phyloP scores from a whole-genome alignment of 2,888 invertebrate species.

The Lasius platythorax region DNA sequence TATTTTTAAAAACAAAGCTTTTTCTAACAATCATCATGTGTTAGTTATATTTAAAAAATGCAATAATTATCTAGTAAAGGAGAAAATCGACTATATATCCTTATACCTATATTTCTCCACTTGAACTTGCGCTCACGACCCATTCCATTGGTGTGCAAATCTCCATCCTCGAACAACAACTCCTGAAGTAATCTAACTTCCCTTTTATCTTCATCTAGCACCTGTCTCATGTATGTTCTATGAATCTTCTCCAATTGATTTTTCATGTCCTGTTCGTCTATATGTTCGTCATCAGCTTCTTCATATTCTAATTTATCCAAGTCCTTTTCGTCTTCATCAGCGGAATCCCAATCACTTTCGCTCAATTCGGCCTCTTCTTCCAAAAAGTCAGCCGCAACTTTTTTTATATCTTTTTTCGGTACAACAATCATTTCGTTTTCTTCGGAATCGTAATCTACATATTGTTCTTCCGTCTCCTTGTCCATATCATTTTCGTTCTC shows the following conservation, averaged over 20 bases:
- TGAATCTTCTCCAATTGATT: constrained; percentile 94
- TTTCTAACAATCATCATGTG: not conserved
- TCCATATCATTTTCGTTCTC: constrained; percentile 78
- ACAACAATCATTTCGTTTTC: constrained; percentile 91
- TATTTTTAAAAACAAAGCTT: not conserved
- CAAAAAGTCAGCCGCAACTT: constrained; percentile 91
- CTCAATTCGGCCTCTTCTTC: constrained; percentile 97
- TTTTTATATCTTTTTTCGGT: constrained; percentile 83
- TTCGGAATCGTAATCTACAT: constrained; percentile 92
- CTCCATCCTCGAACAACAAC: constrained; percentile 95
- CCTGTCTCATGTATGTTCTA: constrained; percentile 89
- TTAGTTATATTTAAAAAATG: not conserved
- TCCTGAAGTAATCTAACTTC: constrained; percentile 95
- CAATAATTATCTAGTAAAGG: not conserved
- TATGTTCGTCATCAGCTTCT: constrained; percentile 93
- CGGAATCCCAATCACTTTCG: constrained; percentile 96
- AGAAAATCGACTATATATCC: not conserved
- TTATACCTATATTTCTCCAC: constrained; percentile 92
- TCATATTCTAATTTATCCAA: constrained; percentile 94
- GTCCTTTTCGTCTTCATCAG: constrained; percentile 94
- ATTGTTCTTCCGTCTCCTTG: constrained; percentile 75
- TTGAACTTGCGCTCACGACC: constrained; percentile 93
- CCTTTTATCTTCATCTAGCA: constrained; percentile 95
- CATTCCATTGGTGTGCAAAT: constrained; percentile 91
- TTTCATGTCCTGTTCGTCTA: constrained; percentile 92